Conservation (phyloP, 2,888 invertebrate species). For the Synergus laeviventris region DNA sequence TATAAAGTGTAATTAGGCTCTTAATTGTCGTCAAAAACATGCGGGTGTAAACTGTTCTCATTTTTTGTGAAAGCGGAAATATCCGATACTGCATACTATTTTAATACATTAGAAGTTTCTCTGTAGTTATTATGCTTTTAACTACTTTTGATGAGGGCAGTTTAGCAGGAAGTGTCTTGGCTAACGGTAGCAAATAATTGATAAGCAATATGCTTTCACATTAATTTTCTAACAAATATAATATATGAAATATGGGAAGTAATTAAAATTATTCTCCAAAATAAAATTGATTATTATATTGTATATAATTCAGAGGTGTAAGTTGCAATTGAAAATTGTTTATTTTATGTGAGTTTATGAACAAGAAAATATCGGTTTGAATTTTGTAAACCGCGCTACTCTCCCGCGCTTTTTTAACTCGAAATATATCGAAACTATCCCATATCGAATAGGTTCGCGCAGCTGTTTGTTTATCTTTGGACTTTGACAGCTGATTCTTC, state of each 20-base stretch:
- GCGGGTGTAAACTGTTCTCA: conserved; percentile 52
- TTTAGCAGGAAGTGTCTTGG: conserved; percentile 3
- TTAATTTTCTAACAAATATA: neutral
- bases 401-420: neutral
- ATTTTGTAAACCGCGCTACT: neutral
- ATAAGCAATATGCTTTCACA: conserved; percentile 21
- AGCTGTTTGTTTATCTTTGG: neutral
- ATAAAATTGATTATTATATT: neutral
- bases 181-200: conserved; percentile 7
- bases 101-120: conserved; percentile 8
- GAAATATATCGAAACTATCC: no score
- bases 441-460: neutral
- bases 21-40: conserved; percentile 42
- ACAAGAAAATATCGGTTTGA: neutral
- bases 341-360: neutral
- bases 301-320: neutral
- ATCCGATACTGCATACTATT: conserved; percentile 41
- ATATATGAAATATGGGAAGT: neutral
- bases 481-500: neutral
- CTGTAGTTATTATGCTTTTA: neutral
- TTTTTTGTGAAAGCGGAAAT: conserved; percentile 50
- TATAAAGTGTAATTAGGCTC: conserved; percentile 34
- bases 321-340: neutral
- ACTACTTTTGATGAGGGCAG: conserved; percentile 11
- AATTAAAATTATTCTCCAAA: neutral